Conservation (phyloP, 2,113 vertebrate species). For the Paramisgurnus dabryanus region DNA sequence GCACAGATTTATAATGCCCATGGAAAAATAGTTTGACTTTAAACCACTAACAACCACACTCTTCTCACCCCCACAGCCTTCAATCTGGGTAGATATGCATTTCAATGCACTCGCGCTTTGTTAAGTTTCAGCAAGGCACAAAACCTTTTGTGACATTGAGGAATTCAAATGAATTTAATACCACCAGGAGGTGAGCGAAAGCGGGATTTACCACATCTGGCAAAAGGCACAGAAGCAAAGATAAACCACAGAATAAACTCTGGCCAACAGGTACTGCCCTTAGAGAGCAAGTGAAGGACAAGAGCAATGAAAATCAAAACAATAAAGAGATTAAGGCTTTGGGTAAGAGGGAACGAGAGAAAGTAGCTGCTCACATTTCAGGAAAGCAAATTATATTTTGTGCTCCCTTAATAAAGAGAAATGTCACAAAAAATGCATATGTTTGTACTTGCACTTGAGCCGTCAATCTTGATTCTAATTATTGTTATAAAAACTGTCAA, state of each 20-base stretch:
- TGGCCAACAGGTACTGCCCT: slow-evolving; percentile 35
- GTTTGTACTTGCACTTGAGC: too few species aligned
- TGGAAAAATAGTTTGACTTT: slow-evolving; percentile 62
- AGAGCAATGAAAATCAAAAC: slow-evolving; percentile 37
- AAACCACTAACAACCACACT: slow-evolving; percentile 48
- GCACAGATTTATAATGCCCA: slow-evolving; percentile 32
- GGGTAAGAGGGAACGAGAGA: background rate
- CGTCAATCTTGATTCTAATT: too few species aligned
- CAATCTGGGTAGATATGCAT: slow-evolving; percentile 53
- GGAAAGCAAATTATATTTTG: slow-evolving; percentile 4
- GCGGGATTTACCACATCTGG: slow-evolving; percentile 38
- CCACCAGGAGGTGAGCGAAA: slow-evolving; percentile 27
- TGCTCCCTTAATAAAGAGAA: background rate
- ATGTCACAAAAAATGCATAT: too few species aligned
- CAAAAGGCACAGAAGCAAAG: slow-evolving; percentile 20
- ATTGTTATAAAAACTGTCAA: too few species aligned
- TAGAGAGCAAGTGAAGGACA: background rate
- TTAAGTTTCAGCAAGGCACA: slow-evolving; percentile 52
- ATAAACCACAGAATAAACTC: slow-evolving; percentile 4
- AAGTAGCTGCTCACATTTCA: slow-evolving; percentile 9
- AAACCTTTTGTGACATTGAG: slow-evolving; percentile 53
- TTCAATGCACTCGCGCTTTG: slow-evolving; percentile 58
- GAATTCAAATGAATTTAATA: slow-evolving; percentile 48
- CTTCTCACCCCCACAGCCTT: background rate
- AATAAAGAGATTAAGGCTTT: slow-evolving; percentile 3